Evolutionary conservation across 2,888 invertebrate genomes (phyloP).

Genomic region (Quadroppia sp.): DNA sequence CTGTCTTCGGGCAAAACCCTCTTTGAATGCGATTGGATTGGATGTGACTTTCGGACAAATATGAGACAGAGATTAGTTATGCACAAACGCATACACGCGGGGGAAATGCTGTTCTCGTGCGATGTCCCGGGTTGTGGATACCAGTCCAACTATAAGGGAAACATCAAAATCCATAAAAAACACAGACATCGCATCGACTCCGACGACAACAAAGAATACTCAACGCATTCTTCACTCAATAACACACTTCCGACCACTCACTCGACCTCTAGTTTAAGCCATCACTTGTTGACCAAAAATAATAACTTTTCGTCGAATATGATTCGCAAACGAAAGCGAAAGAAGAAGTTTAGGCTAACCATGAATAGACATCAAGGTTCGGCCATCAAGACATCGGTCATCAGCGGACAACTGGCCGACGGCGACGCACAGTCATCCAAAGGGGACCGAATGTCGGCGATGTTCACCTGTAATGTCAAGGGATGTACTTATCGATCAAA

Average conservation of each 20-base stretch:
- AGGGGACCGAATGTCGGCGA: neutral
- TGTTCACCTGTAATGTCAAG: slow-evolving; percentile 34
- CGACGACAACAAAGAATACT: slow-evolving; percentile 26
- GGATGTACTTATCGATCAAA: slow-evolving; percentile 33
- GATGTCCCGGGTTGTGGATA: slow-evolving; percentile 39
- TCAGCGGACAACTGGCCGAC: neutral
- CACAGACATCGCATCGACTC: slow-evolving; percentile 40
- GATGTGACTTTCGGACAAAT: slow-evolving; percentile 37
- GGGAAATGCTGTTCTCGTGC: slow-evolving; percentile 32
- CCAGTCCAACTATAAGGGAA: slow-evolving; percentile 41
- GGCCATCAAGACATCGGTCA: neutral
- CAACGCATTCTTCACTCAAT: neutral
- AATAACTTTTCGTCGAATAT: slow-evolving; percentile 16
- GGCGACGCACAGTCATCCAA: neutral
- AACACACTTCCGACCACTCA: neutral
- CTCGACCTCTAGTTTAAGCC: neutral
- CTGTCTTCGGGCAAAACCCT: slow-evolving; percentile 32
- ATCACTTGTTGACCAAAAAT: slow-evolving; percentile 8
- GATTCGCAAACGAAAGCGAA: slow-evolving; percentile 26
- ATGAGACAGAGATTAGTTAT: slow-evolving; percentile 40
- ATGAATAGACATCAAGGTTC: neutral
- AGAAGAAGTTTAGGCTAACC: slow-evolving; percentile 16
- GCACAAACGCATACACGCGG: slow-evolving; percentile 38
- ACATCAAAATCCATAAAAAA: slow-evolving; percentile 42
- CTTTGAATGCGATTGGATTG: slow-evolving; percentile 37